Base-by-base conservation (phyloP, 2,113 vertebrate genomes). In the rat (Rattus norvegicus) region DNA sequence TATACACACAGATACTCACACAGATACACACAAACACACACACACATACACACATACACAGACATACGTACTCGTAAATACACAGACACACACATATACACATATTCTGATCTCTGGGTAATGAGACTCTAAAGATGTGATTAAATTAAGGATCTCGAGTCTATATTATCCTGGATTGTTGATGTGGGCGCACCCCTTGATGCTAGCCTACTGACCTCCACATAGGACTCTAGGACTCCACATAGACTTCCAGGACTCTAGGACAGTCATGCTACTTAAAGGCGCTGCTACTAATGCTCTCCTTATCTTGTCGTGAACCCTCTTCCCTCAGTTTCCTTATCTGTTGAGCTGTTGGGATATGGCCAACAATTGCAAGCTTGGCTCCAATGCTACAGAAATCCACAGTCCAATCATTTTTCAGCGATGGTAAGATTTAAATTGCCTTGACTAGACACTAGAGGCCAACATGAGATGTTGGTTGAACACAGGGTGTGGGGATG, bases 341-440 rank as follows among this genome's bases (percentile, higher is more conserved):
- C 79, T 67, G 30, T 91, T 92, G 67, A 65, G 85, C 39, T 73
- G 20, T 2, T 61, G 80, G 3, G 39, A 0, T 0, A 3, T 28
- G 36, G 70, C 7, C 72, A 22, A 49, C 43, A n/a, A 47, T 90
- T 95, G 63, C 33, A 72, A 1, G 16, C 5, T 70, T 19, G 49
- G 24, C 65, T 7, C 86, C 9, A 26, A 19, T 2, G 6, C 43
- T 49, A 75, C 16, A 49, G 33, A 61, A 90, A 22, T 26, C 80
- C 36, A 80, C 39, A n/a, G 47, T 20, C 73, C 91, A 65, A 69
- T 70, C n/a, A 75, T 36, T 91, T 93, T 89, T 94, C 77, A 69
- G 56, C 67, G 61, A 77, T 24, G 22, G n/a, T 72, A 4, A 81
- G 30, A 84, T 91, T 95, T 75, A 49, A 89, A 6, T 63, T 1